Base-by-base conservation (phyloP, 2,797 vertebrate genomes). In the Sparidentex hasta region DNA sequence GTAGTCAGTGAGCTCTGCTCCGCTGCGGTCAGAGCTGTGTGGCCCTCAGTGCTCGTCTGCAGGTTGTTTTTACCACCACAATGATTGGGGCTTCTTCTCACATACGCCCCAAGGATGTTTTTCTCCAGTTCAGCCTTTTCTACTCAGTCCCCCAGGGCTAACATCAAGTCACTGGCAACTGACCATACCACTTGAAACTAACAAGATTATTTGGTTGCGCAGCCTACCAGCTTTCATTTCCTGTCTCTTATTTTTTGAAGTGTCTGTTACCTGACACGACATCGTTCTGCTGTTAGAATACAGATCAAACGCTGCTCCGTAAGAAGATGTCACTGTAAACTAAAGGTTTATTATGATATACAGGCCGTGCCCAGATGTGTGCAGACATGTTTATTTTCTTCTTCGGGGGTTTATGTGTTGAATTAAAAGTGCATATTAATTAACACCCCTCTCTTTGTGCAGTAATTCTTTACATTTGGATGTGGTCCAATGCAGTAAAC, bases 91-190 rank as follows among this genome's bases (percentile, higher is more conserved):
- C 76, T 88, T 71, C 33, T 75, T 72, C 74, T 44, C 58, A 48
- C 65, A 0, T 13, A 67, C 66, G 76, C 86, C 93, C 91, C 71
- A 67, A 86, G 89, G 92, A 91, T 93, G 92, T 94, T 95, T 95
- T 95, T 89, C 82, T 89, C 85, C 75, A 78, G 70, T 70, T 87
- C 84, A 84, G 85, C 67, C 80, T 92, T 91, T 91, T 91, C 82
- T 89, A 82, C 84, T 76, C 51, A 56, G 61, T 92, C 92, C 92
- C 91, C 0, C 18, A 88, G 93, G 94, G 94, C 80, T 52, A 58
- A 75, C 76, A 85, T 89, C 66, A 51, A 93, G 91, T 93, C 91
- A 92, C 92, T 90, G 91, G 88, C 78, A 89, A 94, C 91, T 92
- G 92, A 92, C 94, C 94, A 86, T 33, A 78, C 52, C 61, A 71